A percentile compares a stretch with the other conserved stretches of the same genome.
These are phyloP conservation scores for Tribolium madens DNA, from an alignment of 1,140 invertebrate species.

Conservation along the genomic window DNA sequence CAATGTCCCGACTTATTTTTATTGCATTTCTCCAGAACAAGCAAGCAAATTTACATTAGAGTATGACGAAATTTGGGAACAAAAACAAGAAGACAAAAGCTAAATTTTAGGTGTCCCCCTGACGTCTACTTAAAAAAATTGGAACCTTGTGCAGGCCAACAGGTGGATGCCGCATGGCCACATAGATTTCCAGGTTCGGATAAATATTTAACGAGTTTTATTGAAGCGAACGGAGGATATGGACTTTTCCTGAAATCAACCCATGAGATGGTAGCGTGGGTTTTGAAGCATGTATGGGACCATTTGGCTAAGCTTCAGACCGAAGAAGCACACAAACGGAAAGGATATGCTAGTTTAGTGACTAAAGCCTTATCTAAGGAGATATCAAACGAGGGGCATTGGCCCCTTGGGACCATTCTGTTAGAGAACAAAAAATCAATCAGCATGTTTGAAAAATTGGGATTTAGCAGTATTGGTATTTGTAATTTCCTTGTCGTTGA, in stretches of 20 bases:
- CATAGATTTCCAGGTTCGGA: constrained; percentile 57
- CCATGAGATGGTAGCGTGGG: constrained; percentile 58
- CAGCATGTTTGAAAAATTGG: constrained; percentile 62
- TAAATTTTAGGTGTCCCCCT: constrained; percentile 56
- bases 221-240: constrained; percentile 57
- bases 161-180: constrained; percentile 53
- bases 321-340: constrained; percentile 57
- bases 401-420: constrained; percentile 62
- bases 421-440: constrained; percentile 57
- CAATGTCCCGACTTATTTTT: constrained; percentile 40
- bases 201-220: constrained; percentile 53
- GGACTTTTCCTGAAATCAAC: constrained; percentile 57
- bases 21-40: constrained; percentile 52
- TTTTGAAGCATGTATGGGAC: constrained; percentile 61
- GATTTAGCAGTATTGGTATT: constrained; percentile 54
- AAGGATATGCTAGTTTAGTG: constrained; percentile 63
- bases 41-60: constrained; percentile 33
- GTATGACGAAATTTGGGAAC: background rate
- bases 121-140: constrained; percentile 58
- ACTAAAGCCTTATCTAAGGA: constrained; percentile 58
- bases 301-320: constrained; percentile 64
- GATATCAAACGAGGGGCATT: constrained; percentile 60
- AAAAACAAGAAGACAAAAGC: background rate
- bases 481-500: constrained; percentile 10
- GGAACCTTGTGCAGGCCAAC: constrained; percentile 22